Evolutionary conservation across 2,888 invertebrate species (phyloP), one percentile per base, ranked within the genome.

Genomic region (Cosmia trapezina): DNA sequence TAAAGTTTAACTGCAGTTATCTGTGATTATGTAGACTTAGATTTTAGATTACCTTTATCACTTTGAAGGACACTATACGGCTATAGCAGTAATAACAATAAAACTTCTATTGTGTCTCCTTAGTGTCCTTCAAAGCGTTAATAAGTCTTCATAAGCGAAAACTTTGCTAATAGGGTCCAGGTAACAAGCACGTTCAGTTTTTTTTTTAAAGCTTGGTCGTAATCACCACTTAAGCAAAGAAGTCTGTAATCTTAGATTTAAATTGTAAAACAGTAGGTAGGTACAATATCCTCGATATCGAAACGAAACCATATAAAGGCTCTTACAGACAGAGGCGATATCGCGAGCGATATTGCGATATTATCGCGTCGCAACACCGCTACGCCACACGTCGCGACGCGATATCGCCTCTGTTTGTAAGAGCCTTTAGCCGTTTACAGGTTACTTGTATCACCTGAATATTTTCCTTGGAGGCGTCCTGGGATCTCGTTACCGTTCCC

Each of bases 401-500:
- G n/a, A n/a, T n/a, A n/a, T n/a, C n/a, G n/a, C n/a, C n/a, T n/a
- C n/a, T n/a, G n/a, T n/a, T n/a, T n/a, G n/a, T n/a, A n/a, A n/a
- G n/a, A n/a, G n/a, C n/a, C n/a, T n/a, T 72, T 47, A 68, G 68
- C 64, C 19, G 62, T 66, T 81, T 33, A 43, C 12, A 73, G 45
- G 37, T 73, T 76, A 76, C 78, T 83, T 81, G 67, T 80, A 73
- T 77, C 59, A 76, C 76, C 73, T 67, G 51, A 51, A 33, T 69
- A 54, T 64, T 33, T 62, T 54, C 41, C 28, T 59, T 74, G 37
- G 60, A 22, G 53, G 65, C 67, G 49, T 63, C 51, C 45, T 22
- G n/a, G 53, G 60, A 83, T 76, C 76, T 85, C 76, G 76, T 84
- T 81, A 83, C 76, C 74, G 68, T 71, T 41, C 56, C 47, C 37